Conservation (phyloP, 2,113 vertebrate species). For the Coturnix japonica region DNA sequence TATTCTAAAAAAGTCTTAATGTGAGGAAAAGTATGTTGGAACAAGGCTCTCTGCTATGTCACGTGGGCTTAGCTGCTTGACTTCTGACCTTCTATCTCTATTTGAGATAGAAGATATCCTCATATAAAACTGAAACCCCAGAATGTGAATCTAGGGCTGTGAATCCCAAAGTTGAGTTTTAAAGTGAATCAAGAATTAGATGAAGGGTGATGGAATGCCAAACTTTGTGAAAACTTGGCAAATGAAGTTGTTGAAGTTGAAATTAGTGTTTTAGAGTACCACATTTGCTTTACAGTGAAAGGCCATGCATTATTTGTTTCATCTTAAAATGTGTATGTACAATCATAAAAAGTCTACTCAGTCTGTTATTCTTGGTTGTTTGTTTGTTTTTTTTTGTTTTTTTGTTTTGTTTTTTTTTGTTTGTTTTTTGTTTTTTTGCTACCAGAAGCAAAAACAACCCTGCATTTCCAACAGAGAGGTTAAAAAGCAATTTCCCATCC, state of each 20-base stretch:
- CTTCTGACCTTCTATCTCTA: background rate
- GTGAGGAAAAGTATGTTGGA: background rate
- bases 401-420: background rate
- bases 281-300: background rate
- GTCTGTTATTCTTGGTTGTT: background rate
- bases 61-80: rapidly evolving
- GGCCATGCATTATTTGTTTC: background rate
- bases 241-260: background rate
- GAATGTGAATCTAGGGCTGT: background rate
- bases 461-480: background rate
- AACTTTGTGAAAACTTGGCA: background rate
- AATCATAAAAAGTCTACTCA: background rate
- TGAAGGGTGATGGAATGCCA: background rate
- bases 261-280: background rate
- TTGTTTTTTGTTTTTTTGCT: background rate
- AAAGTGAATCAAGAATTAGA: background rate
- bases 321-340: background rate
- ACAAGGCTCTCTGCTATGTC: background rate
- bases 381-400: no score
- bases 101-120: background rate
- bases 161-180: background rate
- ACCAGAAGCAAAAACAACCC: background rate
- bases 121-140: background rate
- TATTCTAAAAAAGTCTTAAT: background rate
- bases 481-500: background rate